Conservation (phyloP, 2,113 vertebrate genomes). For the Hiodon alosoides region DNA sequence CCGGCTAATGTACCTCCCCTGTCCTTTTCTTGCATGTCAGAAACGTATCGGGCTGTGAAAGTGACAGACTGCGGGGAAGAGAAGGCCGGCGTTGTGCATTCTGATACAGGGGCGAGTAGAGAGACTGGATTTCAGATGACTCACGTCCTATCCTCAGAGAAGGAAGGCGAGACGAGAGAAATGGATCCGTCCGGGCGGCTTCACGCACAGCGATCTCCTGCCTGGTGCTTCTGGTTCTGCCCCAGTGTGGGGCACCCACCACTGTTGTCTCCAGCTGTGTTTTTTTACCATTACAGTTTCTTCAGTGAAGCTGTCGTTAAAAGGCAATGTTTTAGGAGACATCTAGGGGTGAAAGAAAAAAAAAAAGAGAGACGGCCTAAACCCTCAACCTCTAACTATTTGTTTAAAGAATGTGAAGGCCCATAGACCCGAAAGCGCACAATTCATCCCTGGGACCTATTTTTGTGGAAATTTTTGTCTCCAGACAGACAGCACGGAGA, state of each 20-base stretch:
- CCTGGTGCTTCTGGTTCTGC: conserved; percentile 46
- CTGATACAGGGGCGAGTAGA: conserved; percentile 39
- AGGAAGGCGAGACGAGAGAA: background rate
- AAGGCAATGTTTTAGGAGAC: background rate
- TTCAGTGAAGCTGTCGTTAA: conserved; percentile 6
- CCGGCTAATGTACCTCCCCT: background rate
- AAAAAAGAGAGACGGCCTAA: background rate
- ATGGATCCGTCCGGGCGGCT: conserved; percentile 51
- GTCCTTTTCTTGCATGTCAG: background rate
- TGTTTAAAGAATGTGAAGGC: too few species aligned
- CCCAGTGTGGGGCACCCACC: conserved; percentile 41
- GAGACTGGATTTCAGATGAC: conserved; percentile 2
- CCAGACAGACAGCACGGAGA: too few species aligned
- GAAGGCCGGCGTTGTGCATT: conserved; percentile 4
- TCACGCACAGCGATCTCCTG: background rate
- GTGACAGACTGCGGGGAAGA: conserved; percentile 14
- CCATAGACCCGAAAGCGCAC: too few species aligned
- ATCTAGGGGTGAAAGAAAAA: conserved; percentile 3
- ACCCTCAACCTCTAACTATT: conserved; percentile 20
- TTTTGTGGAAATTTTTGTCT: too few species aligned
- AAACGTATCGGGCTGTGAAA: conserved; percentile 9
- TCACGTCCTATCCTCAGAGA: conserved; percentile 42
- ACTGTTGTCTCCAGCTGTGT: conserved; percentile 23
- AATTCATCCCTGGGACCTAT: too few species aligned
- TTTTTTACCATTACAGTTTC: conserved; percentile 4